phyloP scores from a whole-genome alignment of 2,797 vertebrate species.

The Gymnothorax javanicus region DNA sequence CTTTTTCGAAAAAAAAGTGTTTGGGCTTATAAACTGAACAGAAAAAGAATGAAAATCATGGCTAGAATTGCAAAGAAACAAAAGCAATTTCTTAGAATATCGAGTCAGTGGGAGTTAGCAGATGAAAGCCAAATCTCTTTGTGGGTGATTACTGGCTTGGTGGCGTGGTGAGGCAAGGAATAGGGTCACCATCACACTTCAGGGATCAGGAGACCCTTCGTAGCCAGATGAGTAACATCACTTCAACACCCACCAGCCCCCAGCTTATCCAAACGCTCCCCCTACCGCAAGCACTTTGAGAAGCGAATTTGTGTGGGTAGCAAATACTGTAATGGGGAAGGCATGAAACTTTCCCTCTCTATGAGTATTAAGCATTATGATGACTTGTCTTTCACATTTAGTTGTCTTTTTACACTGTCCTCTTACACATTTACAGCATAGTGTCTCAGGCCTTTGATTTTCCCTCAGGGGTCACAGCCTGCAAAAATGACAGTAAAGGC shows the following conservation, averaged over 20 bases:
- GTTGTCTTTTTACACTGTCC: background rate
- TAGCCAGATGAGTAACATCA: constrained; percentile 18
- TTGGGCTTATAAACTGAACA: background rate
- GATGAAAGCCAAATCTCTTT: constrained; percentile 24
- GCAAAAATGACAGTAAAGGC: background rate
- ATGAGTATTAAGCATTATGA: background rate
- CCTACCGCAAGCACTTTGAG: background rate
- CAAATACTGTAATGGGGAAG: background rate
- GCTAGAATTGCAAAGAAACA: background rate
- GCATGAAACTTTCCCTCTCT: background rate
- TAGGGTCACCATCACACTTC: constrained; percentile 5
- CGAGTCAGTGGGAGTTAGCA: constrained; percentile 16
- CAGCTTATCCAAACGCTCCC: background rate
- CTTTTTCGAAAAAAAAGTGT: background rate
- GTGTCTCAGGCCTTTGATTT: background rate
- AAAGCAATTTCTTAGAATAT: background rate
- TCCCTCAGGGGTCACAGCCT: background rate
- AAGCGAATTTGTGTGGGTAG: background rate
- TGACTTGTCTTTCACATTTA: background rate
- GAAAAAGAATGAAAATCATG: background rate
- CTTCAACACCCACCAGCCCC: background rate
- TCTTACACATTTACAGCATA: background rate
- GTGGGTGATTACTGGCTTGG: constrained; percentile 6
- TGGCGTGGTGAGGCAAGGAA: background rate
- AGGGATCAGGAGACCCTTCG: background rate